These are phyloP conservation scores for Halesus radiatus DNA, from an alignment of 1,140 invertebrate species.

Conservation along the genomic window DNA sequence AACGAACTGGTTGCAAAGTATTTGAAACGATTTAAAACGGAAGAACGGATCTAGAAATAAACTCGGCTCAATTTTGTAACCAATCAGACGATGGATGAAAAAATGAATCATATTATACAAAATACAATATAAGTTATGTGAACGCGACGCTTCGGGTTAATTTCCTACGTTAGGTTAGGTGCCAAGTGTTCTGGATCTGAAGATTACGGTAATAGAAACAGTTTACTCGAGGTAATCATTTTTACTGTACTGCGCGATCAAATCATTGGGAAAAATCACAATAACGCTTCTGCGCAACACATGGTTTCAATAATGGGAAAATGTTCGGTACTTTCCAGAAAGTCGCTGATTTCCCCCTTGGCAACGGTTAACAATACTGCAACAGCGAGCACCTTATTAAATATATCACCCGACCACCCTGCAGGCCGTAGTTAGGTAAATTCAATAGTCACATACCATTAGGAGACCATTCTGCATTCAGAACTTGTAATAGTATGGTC, in stretches of 20 bases:
- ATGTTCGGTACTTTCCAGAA: constrained; percentile 1
- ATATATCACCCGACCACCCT: constrained; percentile 1
- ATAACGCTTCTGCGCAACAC: neutral
- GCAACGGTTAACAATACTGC: constrained; percentile 27
- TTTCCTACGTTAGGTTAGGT: too few relatives aligned
- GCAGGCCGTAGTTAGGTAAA: neutral
- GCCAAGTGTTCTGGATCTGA: neutral
- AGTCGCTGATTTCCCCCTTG: neutral
- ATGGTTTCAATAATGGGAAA: constrained; percentile 23
- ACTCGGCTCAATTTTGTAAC: too few relatives aligned
- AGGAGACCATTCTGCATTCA: constrained; percentile 20
- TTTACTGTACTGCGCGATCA: neutral
- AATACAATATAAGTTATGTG: too few relatives aligned
- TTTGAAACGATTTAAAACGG: too few relatives aligned
- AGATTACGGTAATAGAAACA: constrained; percentile 5
- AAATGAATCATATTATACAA: too few relatives aligned
- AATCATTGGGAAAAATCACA: constrained; percentile 30
- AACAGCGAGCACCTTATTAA: constrained; percentile 17
- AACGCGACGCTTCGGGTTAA: too few relatives aligned
- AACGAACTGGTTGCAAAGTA: too few relatives aligned
- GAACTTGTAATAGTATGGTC: constrained; percentile 11
- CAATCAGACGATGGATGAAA: too few relatives aligned
- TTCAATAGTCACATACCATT: constrained; percentile 38
- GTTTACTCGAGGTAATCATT: constrained; percentile 11
- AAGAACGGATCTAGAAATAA: too few relatives aligned